A percentile compares a stretch with the other conserved stretches of the same genome.
phyloP scores from a whole-genome alignment of 2,888 invertebrate species.

The Chelonus formosanus region DNA sequence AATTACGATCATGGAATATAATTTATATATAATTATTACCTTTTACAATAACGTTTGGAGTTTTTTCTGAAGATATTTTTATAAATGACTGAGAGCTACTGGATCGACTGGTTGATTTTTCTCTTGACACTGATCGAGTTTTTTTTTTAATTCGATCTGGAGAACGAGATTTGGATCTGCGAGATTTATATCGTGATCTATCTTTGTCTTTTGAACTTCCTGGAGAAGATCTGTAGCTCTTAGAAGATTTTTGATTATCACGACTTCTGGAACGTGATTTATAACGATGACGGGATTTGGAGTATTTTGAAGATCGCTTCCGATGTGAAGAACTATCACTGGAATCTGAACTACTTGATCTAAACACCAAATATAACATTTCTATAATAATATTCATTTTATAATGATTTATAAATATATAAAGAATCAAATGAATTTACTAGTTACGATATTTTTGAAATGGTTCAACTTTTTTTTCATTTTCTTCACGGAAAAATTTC shows the following conservation, averaged over 20 bases:
- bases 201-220: conserved; percentile 57
- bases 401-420: neutral
- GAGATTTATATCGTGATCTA: conserved; percentile 51
- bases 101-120: conserved; percentile 59
- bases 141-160: conserved; percentile 50
- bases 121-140: conserved; percentile 55
- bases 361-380: conserved; percentile 31
- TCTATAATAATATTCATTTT: neutral
- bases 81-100: conserved; percentile 57
- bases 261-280: conserved; percentile 57
- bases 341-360: conserved; percentile 57
- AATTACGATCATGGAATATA: too few relatives aligned
- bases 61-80: conserved; percentile 49
- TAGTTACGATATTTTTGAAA: too few relatives aligned
- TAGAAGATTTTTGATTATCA: conserved; percentile 50
- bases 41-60: conserved; percentile 44
- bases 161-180: conserved; percentile 54
- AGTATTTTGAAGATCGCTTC: conserved; percentile 54
- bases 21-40: conserved; percentile 41
- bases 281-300: conserved; percentile 54
- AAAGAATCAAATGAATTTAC: conserved; percentile 7
- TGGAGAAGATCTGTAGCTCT: conserved; percentile 52
- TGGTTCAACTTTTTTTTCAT: too few relatives aligned
- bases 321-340: conserved; percentile 56
- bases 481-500: too few relatives aligned